These are phyloP conservation scores for Nesometra sesokonis DNA, from an alignment of 35 echinoderm and acorn worm species.

Conservation along the genomic window DNA sequence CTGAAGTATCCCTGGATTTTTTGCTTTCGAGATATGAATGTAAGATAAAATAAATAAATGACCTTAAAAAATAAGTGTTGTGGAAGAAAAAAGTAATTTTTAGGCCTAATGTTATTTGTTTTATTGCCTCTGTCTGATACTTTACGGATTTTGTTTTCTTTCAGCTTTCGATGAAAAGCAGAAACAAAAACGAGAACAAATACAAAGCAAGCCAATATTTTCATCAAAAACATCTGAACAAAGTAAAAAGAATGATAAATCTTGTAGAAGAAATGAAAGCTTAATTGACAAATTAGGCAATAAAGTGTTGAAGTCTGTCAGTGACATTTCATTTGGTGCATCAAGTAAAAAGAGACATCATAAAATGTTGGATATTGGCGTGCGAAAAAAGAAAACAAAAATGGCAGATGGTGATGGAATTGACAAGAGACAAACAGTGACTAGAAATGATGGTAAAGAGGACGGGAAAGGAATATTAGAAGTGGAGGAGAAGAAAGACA, in stretches of 20 bases:
- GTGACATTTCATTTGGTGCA: neutral
- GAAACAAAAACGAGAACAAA: constrained; percentile 47
- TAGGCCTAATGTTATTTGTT: too few species aligned
- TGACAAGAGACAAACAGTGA: too few species aligned
- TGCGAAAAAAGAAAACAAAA: neutral
- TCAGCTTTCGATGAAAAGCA: constrained; percentile 82
- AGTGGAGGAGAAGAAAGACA: too few species aligned
- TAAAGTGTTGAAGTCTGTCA: neutral
- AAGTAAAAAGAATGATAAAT: neutral
- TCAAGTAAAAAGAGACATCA: neutral
- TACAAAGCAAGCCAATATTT: constrained; percentile 64
- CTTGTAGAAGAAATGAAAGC: neutral
- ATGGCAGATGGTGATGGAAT: neutral
- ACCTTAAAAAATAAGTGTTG: too few species aligned
- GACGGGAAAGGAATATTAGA: too few species aligned
- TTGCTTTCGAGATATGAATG: too few species aligned
- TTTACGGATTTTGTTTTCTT: neutral
- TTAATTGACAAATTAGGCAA: neutral
- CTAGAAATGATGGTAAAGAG: neutral
- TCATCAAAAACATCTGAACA: neutral
- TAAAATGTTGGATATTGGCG: neutral
- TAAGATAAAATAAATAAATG: too few species aligned
- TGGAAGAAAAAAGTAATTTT: too few species aligned
- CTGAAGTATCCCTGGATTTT: too few species aligned
- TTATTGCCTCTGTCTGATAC: too few species aligned